Evolutionary conservation across 2,113 vertebrate species (phyloP), one percentile per base, ranked within the genome.

Genomic region (Ochotona curzoniae): DNA sequence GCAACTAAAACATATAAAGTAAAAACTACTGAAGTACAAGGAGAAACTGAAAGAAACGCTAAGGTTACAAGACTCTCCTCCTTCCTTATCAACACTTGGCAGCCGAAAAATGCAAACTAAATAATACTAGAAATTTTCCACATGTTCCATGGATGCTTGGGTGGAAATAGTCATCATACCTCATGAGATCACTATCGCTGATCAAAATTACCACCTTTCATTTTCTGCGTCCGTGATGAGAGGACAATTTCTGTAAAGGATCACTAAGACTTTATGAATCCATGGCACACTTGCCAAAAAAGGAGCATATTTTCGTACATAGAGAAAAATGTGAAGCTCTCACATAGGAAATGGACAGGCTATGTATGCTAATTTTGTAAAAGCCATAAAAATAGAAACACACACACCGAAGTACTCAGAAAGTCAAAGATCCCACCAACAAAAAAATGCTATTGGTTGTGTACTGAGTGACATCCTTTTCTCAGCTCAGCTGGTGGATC

Each of bases 1-100:
- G 44, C 49, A 89, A 57, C 38, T 44, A 89, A 90, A 89, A 96
- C 71, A 86, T 17, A 54, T 75, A 75, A 91, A 81, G 47, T 26
- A 89, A 89, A 71, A 83, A 73, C 28, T 79, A 51, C 47, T 7
- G 20, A 28, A 84, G 81, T 61, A 85, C 38, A 67, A 92, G 54
- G 25, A 92, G 21, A 95, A 75, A 89, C 47, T 2, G 51, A 87
- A 90, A 75, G 60, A 91, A 83, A 74, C 32, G 67, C n/a, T 32
- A 51, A 32, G 21, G 32, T 35, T 90, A 93, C 2, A 21, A 91
- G 54, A 81, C 1, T 60, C 87, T 25, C 89, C 32, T 70, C 79
- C 15, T 83, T 90, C 60, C 47, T 74, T 93, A 51, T 78, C 47
- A 70, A 30, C 54, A 35, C 14, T 85, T 35, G 44, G 32, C 44